Base-by-base conservation (phyloP, 2,113 vertebrate species). In the Bubalus kerabau region DNA sequence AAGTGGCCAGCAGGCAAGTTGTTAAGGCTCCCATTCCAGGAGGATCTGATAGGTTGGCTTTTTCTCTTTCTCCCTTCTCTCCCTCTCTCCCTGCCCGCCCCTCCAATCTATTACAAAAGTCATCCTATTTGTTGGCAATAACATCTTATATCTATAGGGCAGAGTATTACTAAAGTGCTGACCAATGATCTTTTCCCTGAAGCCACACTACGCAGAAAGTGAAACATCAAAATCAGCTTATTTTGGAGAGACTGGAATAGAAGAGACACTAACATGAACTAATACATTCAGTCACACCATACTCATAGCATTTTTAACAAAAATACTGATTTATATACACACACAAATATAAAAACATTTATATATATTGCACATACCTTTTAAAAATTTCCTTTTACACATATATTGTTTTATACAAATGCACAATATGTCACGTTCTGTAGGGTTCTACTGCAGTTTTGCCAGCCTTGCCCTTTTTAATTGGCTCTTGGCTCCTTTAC, bases 171-270 rank as follows among this genome's bases (percentile, higher is more conserved):
- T 54, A 71, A 9, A 86, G 43, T 87, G 28, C 23, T 57, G 13
- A 93, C 21, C 10, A 95, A 5, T 36, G 21, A 46, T 90, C 93
- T 97, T 90, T 87, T 87, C 71, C 15, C 30, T 82, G 59, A 21
- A 82, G 62, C 46, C 43, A 54, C 3, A 60, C 24, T 36, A 57
- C 9, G 48, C 50, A 30, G 50, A 93, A 95, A 86, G 23, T 1
- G 26, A 94, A 94, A 91, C 21, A 56, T 56, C 71, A 94, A 96
- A 91, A 78, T 91, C 26, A 91, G 26, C 67, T 78, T 91, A 32
- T 94, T 94, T 84, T 96, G 48, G 60, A 83, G 14, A 64, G 80
- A 16, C 24, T 17, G 76, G 14, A 87, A 46, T 30, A 85, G 21
- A 67, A 71, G 17, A 87, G 13, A 95, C 36, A 87, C 15, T 91